Evolutionary conservation across 2,797 vertebrate species (phyloP), one percentile per base, ranked within the genome.

Genomic region (Mionectes olivaceus): DNA sequence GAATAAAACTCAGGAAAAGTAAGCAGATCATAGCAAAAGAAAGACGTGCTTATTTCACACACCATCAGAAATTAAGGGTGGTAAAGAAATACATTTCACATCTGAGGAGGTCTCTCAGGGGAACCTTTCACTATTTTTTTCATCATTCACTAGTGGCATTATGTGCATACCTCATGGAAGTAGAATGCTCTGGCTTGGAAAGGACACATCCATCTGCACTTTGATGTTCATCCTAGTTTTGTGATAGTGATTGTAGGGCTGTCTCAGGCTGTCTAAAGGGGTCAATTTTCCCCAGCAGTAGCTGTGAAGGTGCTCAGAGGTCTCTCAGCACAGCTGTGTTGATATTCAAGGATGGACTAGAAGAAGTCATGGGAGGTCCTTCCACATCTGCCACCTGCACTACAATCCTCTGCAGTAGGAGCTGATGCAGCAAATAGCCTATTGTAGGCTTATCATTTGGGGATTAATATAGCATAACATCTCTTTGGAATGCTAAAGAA

Each of bases 101-200:
- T 47, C 9, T 55, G 27, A 76, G 14, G 24, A 76, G 5, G 4
- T 44, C 28, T 64, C 27, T 68, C 19, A 30, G 10, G 13, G 50
- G 9, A 76, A 86, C 0, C 0, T 60, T 65, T 56, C 19, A 24
- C 11, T 53, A 0, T 1, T 27, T 23, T 56, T 33, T 56, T 56
- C 37, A 22, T 13, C 16, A 25, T 71, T 64, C 15, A 44, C 3
- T 37, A 46, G 39, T 25, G 47, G 5, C 6, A 33, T 24, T 50
- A 13, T 21, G 75, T 21, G 11, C 17, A 53, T 2, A 55, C 2
- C 3, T 56, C 7, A 47, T 21, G 28, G 28, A 82, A 87, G 9
- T 2, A 93, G 57, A 75, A 21, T n/a, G 5, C 4, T 57, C 25
- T 63, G 19, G 2, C 27, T 78, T 61, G 24, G 67, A 70, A 14